Evolutionary conservation across 2,888 invertebrate genomes (phyloP), one percentile per base, ranked within the genome.

Genomic region (Holacanthella duospinosa): DNA sequence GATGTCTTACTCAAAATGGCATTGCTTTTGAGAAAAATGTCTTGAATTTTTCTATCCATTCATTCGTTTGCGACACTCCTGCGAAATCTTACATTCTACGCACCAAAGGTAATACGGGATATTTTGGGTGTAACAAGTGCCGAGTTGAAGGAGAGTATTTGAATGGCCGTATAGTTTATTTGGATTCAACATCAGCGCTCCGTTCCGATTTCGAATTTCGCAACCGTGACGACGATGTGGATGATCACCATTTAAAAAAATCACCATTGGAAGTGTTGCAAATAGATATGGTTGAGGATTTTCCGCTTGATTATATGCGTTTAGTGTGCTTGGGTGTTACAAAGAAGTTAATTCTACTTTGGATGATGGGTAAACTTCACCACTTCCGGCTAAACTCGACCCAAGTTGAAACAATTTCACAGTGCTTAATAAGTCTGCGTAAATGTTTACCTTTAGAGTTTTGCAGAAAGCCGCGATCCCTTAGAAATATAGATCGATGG

Each of bases 401-500:
- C 12, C 4, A 44, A 4, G 24, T 55, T 1, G 55, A 53, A n/a
- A 9, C 12, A 26, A 55, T 64, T 24, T 54, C 44, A 16, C 9
- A 44, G 16, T 24, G 9, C 16, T n/a, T 64, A 43, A 16, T 55
- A 44, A 29, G 4, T 1, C 25, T 44, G 24, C 24, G 24, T 3
- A 27, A 53, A 54, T 2, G 54, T 2, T 43, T 61, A 1, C 48
- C 60, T 16, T 26, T 6, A 9, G 73, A 74, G 55, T 74, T 74
- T 68, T 56, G 58, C 1, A 62, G 74, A 55, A 74, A 71, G 65
- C 71, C 68, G 3, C 61, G 74, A 26, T 19, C 66, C 4, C 43
- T 74, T 1, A 53, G 21, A 55, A 69, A 74, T 54, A 24, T 72
- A 2, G 69, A 71, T 2, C 44, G 70, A 12, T 74, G 72, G 71